Evolutionary conservation across 2,888 invertebrate genomes (phyloP), one percentile per base, ranked within the genome.

Genomic region (Heterodera filipjevi): DNA sequence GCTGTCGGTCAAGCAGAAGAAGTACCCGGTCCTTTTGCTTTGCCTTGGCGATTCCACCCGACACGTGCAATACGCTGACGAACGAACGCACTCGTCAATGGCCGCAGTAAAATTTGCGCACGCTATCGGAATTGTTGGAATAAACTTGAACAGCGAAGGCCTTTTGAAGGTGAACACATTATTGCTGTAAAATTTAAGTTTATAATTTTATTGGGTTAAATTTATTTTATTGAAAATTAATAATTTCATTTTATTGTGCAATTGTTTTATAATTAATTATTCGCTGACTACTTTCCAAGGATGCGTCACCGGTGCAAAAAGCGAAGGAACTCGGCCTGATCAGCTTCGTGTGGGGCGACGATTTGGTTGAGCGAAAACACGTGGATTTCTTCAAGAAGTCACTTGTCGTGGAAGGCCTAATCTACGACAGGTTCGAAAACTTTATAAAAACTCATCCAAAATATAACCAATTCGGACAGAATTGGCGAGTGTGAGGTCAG

Each of bases 1-100:
- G 91, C 92, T 97, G 83, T 92, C 95, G 35, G 91, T 94, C 85
- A 99, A 99, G 89, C 99, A 99, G 91, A 98, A 97, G 91, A 94
- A 94, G 87, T 99, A 95, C 91, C 98, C 98, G 0, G 95, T 97
- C 14, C 93, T 98, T 92, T 96, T 98, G 90, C 91, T 99, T 81
- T 96, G 96, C 6, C 93, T 95, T 86, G 94, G 94, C 0, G 91
- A 92, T 12, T 93, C 93, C 0, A 90, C 89, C 10, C 90, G 92
- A 83, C 97, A 95, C 75, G 76, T 79, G 19, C 81, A 84, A 6
- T 84, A 85, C 66, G 77, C 73, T 39, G 84, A 84, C 71, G 77
- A 76, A 72, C 78, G 84, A 3, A 81, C 83, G 30, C 77, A 77
- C 33, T 86, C 86, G 19, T 85, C 86, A 32, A 82, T 87, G 80